Percentiles rank a stretch among this genome's conserved stretches.
phyloP scores from a whole-genome alignment of 2,113 vertebrate species.

The Macquaria australasica region DNA sequence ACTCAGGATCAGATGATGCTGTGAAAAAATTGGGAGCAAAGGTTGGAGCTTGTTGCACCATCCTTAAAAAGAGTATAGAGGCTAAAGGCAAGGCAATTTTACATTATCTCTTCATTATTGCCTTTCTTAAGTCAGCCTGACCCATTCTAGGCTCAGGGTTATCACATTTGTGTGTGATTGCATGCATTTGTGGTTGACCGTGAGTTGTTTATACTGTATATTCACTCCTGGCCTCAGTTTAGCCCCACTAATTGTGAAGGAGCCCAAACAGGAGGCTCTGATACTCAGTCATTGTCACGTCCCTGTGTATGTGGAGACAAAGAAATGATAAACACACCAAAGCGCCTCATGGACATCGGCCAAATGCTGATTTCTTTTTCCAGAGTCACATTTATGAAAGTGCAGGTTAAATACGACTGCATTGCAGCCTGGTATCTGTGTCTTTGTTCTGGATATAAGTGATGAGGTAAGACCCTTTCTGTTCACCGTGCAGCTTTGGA shows the following conservation, averaged over 20 bases:
- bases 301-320: conserved; percentile 14
- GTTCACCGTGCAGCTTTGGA: conserved; percentile 18
- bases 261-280: conserved; percentile 48
- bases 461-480: conserved; percentile 8
- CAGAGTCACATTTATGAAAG: not conserved
- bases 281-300: conserved; percentile 35
- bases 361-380: conserved; percentile 12
- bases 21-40: conserved; percentile 10
- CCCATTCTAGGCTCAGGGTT: conserved; percentile 10
- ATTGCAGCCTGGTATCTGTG: not conserved
- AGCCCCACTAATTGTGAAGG: conserved; percentile 25
- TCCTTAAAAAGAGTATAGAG: not conserved
- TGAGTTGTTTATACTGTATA: conserved; percentile 17
- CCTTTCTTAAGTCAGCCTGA: conserved; percentile 36
- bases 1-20: conserved; percentile 6
- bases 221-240: conserved; percentile 34
- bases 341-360: not conserved
- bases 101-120: conserved; percentile 23
- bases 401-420: not conserved
- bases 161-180: not conserved
- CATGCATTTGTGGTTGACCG: not conserved
- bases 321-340: conserved; percentile 23
- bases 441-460: conserved; percentile 11
- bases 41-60: conserved; percentile 13
- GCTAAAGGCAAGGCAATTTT: not conserved